Evolutionary conservation across 1,140 invertebrate genomes (phyloP), one percentile per base, ranked within the genome.

Genomic region (Tetragnatha versicolor): DNA sequence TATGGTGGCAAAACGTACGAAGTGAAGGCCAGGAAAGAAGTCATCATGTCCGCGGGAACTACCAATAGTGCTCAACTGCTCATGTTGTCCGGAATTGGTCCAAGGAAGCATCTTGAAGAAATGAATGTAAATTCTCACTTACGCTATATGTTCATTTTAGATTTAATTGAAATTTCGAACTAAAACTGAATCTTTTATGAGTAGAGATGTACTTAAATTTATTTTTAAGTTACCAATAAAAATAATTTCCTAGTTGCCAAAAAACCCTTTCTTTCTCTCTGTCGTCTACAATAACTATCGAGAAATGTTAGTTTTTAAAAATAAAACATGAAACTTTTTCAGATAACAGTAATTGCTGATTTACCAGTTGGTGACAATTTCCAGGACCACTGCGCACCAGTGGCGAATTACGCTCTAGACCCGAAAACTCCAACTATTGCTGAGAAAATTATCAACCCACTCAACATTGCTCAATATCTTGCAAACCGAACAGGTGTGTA

Each of bases 1-100:
- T n/a, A n/a, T n/a, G n/a, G n/a, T n/a, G n/a, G n/a, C n/a, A n/a
- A n/a, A n/a, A n/a, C n/a, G n/a, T n/a, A n/a, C n/a, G n/a, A n/a
- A n/a, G n/a, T n/a, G n/a, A n/a, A n/a, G n/a, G n/a, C n/a, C n/a
- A n/a, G n/a, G n/a, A n/a, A n/a, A n/a, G n/a, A n/a, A n/a, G n/a
- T n/a, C n/a, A n/a, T n/a, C n/a, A n/a, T n/a, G n/a, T n/a, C 58
- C 7, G 58, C 90, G 0, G 94, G 94, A 0, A 90, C 93, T 0
- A 89, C 95, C n/a, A 90, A 91, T 25, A 91, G 91, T 2, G 93
- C 93, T 1, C 92, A 94, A 76, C 80, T 96, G 20, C 87, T 96
- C n/a, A n/a, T 96, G 93, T 82, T 96, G 0, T 94, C 92, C 25
- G 95, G 95, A 0, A 89, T 96, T n/a, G 94, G 94, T 0, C 93